A percentile compares a stretch with the other conserved stretches of the same genome.
Evolutionary conservation across 2,113 vertebrate species (phyloP).

Genomic region (Equus quagga): DNA sequence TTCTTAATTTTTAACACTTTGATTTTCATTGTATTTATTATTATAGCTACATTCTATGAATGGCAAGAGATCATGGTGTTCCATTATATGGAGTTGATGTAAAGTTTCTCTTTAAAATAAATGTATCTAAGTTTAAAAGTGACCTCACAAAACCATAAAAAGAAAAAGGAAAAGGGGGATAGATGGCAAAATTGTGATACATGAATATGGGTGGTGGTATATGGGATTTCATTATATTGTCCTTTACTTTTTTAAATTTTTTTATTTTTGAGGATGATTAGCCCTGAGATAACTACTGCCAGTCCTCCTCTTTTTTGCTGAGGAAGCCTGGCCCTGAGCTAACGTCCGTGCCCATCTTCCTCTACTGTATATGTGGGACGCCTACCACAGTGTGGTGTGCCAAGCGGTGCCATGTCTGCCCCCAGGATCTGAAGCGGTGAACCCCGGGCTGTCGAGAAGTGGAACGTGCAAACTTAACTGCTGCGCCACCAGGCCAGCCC

Average conservation of each 20-base stretch:
- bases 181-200: not conserved
- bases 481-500: too few relatives aligned
- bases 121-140: not conserved
- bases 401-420: too few relatives aligned
- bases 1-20: not conserved
- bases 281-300: too few relatives aligned
- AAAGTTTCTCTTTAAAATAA: not conserved
- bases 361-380: too few relatives aligned
- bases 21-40: conserved; percentile 1
- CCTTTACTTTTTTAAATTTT: not conserved
- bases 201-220: not conserved
- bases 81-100: not conserved
- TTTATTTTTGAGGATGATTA: too few relatives aligned
- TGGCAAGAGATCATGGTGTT: not conserved
- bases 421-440: too few relatives aligned
- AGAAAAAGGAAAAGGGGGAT: not conserved
- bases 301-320: too few relatives aligned
- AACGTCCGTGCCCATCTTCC: too few relatives aligned
- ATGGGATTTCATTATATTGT: not conserved
- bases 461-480: too few relatives aligned
- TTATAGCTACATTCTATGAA: not conserved
- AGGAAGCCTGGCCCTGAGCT: too few relatives aligned
- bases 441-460: too few relatives aligned
- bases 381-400: too few relatives aligned
- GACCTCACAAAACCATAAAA: not conserved